phyloP scores from a whole-genome alignment of 2,113 vertebrate species.

The Planiliza haematocheilus region DNA sequence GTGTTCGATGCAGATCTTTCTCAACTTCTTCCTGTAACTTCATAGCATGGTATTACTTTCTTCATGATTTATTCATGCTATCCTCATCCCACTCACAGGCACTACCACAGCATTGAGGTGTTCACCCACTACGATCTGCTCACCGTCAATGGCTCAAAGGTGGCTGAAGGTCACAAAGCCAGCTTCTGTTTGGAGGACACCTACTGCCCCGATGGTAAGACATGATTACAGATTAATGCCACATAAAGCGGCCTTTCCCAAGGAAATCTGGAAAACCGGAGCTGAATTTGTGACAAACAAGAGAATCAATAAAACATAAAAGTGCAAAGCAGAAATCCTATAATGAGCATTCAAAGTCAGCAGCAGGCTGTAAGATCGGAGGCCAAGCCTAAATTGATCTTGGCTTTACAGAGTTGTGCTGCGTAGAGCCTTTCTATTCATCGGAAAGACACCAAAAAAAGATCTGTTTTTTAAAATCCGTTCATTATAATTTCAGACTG shows the following conservation, averaged over 20 bases:
- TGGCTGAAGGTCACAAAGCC: conserved; percentile 98
- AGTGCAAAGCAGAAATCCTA: conserved; percentile 43
- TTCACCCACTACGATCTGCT: conserved; percentile 98
- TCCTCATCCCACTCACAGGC: conserved; percentile 87
- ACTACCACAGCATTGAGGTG: conserved; percentile 98
- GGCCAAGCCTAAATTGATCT: conserved; percentile 57
- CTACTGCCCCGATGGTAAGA: conserved; percentile 89
- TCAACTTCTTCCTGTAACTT: background rate
- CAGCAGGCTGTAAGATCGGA: conserved; percentile 28
- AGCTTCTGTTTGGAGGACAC: conserved; percentile 99
- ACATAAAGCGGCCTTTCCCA: background rate
- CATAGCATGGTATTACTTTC: background rate
- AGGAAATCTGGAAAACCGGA: background rate
- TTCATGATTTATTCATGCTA: background rate
- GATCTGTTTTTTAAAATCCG: conserved; percentile 35
- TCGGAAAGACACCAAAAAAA: conserved; percentile 30
- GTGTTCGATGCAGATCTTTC: background rate
- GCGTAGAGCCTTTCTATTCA: conserved; percentile 32
- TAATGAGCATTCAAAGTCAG: conserved; percentile 47
- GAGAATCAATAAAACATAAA: conserved; percentile 21
- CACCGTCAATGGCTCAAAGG: conserved; percentile 93
- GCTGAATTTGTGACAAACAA: conserved; percentile 31
- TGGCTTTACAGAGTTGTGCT: conserved; percentile 46
- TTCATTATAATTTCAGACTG: conserved; percentile 43
- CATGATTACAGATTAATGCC: background rate